Evolutionary conservation across 2,113 vertebrate species (phyloP).

Genomic region (Pollachius pollachius): DNA sequence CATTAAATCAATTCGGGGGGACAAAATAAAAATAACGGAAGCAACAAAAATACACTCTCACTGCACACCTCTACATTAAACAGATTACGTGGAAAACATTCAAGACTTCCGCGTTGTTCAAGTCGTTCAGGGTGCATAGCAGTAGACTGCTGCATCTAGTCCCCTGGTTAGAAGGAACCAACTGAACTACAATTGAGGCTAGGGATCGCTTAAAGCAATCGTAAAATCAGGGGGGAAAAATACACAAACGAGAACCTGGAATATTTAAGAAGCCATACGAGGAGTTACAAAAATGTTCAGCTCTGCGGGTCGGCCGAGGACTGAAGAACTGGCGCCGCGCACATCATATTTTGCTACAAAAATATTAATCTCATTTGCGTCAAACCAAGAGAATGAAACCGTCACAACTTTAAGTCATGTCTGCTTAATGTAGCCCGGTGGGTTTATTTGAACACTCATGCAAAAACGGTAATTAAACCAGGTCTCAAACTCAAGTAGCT

Average conservation of each 20-base stretch:
- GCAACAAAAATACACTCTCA: constrained; percentile 49
- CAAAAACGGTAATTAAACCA: constrained; percentile 8
- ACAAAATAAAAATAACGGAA: constrained; percentile 1
- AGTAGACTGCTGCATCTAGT: neutral
- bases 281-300: constrained; percentile 23
- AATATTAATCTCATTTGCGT: constrained; percentile 63
- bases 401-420: constrained; percentile 14
- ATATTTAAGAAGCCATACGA: constrained; percentile 35
- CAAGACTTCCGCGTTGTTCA: constrained; percentile 27
- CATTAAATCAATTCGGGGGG: constrained; percentile 15
- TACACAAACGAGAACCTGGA: neutral
- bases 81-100: constrained; percentile 20
- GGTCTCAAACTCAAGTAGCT: constrained; percentile 24
- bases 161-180: neutral
- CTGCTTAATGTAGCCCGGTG: constrained; percentile 6
- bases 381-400: constrained; percentile 22
- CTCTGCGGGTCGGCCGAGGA: constrained; percentile 29
- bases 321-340: constrained; percentile 22
- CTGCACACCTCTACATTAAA: constrained; percentile 41
- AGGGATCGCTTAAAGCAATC: constrained; percentile 1
- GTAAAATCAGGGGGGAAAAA: neutral
- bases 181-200: neutral
- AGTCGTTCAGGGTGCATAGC: constrained; percentile 22
- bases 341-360: constrained; percentile 61
- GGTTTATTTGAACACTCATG: constrained; percentile 32